These are phyloP conservation scores for Spheniscus humboldti DNA, from an alignment of 2,797 vertebrate species.

Conservation along the genomic window DNA sequence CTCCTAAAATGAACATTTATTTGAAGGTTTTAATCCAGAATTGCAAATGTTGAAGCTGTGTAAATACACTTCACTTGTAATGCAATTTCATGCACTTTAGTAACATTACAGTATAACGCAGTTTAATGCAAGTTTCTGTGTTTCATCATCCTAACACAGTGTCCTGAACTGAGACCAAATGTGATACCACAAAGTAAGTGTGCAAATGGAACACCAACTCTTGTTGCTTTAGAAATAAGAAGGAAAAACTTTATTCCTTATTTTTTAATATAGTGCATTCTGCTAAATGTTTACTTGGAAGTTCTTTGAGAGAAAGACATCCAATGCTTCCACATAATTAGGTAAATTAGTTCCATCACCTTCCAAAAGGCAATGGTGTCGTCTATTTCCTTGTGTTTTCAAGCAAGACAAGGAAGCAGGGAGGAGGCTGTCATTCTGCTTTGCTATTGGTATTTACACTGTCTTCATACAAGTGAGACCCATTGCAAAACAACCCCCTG, in stretches of 20 bases:
- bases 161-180: background rate
- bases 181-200: background rate
- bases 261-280: background rate
- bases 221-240: background rate
- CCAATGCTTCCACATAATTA: background rate
- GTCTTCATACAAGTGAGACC: background rate
- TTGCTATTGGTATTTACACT: background rate
- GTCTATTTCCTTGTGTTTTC: background rate
- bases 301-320: background rate
- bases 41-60: background rate
- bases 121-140: background rate
- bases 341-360: background rate
- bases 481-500: background rate
- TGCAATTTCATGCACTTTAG: background rate
- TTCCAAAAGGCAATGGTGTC: background rate
- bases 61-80: background rate
- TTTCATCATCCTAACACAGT: background rate
- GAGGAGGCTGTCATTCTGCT: background rate
- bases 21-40: conserved; percentile 1
- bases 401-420: background rate
- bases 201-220: background rate
- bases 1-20: background rate
- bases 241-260: background rate
- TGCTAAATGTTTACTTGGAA: background rate
- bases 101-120: background rate